These are phyloP conservation scores for Andinoacara biseriatus DNA, from an alignment of 2,113 vertebrate genomes.

Conservation along the genomic window DNA sequence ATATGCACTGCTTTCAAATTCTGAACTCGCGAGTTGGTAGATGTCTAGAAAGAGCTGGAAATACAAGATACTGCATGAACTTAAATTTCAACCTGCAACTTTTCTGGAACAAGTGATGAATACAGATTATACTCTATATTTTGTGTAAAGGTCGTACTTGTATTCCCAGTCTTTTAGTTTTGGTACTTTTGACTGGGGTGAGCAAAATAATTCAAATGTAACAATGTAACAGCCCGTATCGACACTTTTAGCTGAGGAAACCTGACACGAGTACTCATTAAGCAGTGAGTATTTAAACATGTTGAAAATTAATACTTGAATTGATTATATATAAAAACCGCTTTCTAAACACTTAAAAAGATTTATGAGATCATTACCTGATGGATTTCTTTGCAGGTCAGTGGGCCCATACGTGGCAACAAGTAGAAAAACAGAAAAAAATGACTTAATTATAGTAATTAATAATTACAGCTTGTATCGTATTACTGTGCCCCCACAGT, in stretches of 20 bases:
- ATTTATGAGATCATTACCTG: neutral
- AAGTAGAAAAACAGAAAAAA: neutral
- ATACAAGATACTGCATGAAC: neutral
- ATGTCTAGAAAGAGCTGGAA: slow-evolving; percentile 7
- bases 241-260: neutral
- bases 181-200: neutral
- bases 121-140: neutral
- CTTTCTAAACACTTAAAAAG: neutral
- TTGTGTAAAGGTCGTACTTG: neutral
- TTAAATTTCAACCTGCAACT: neutral
- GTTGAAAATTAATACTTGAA: neutral
- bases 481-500: neutral
- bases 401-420: too few species aligned
- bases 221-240: too few species aligned
- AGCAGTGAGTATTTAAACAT: neutral
- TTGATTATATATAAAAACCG: neutral
- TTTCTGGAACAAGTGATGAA: rapidly evolving
- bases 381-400: neutral
- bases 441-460: rapidly evolving
- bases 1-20: neutral
- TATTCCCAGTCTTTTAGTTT: neutral
- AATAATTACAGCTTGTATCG: neutral
- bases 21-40: neutral
- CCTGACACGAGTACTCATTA: neutral
- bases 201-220: too few species aligned